Percentiles rank a stretch among this genome's conserved stretches.
Evolutionary conservation across 1,140 invertebrate genomes (phyloP).

Genomic region (Drosophila prosaltans): DNA sequence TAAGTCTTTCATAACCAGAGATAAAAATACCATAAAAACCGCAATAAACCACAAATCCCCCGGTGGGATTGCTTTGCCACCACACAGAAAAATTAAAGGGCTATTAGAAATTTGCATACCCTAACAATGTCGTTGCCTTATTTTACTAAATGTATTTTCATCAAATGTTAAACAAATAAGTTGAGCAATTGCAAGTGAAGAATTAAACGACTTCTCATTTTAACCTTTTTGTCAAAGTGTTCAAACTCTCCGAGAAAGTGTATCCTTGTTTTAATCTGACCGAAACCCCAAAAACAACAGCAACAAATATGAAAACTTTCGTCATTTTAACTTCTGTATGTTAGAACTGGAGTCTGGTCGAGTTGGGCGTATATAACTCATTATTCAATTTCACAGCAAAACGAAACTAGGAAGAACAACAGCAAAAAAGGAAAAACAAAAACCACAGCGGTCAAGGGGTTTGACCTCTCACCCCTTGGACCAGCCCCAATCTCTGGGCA

Average conservation of each 20-base stretch:
- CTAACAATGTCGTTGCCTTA: conserved; percentile 5
- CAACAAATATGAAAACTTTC: conserved; percentile 72
- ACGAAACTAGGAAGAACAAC: conserved; percentile 22
- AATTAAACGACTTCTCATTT: too few species aligned
- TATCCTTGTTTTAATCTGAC: conserved; percentile 44
- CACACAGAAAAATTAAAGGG: conserved; percentile 26
- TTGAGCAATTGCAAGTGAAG: too few species aligned
- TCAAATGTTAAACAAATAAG: too few species aligned
- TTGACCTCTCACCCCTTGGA: conserved; percentile 33
- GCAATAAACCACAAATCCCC: conserved; percentile 1
- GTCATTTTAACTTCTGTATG: conserved; percentile 56
- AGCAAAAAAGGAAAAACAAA: conserved; percentile 24
- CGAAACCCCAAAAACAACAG: conserved; percentile 42
- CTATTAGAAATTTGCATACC: neutral
- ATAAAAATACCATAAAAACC: conserved; percentile 9
- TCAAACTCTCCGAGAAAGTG: neutral
- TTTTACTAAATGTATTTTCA: too few species aligned
- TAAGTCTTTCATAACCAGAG: neutral
- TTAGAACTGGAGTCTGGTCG: conserved; percentile 1
- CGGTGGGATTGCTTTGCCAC: conserved; percentile 29
- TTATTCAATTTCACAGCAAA: conserved; percentile 78
- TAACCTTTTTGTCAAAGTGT: neutral
- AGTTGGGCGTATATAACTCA: conserved; percentile 62
- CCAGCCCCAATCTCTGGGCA: conserved; percentile 5
- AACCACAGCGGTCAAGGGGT: conserved; percentile 70